phyloP scores from a whole-genome alignment of 1,140 invertebrate genomes.

The Centruroides vittatus region DNA sequence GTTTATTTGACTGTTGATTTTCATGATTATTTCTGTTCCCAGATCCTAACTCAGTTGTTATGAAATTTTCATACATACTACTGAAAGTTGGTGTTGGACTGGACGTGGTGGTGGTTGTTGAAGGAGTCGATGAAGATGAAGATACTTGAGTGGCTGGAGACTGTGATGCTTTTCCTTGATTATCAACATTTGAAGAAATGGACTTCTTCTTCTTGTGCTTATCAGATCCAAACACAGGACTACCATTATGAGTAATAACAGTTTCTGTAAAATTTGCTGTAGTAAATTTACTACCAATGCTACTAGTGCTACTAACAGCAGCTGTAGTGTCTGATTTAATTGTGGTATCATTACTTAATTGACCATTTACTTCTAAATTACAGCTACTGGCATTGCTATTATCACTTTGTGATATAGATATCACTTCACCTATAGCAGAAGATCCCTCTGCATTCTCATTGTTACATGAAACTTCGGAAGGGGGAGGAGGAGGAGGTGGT shows the following conservation, averaged over 20 bases:
- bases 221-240: slow-evolving; percentile 23
- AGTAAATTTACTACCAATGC: slow-evolving; percentile 33
- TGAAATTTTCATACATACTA: slow-evolving; percentile 16
- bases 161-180: not conserved
- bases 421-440: too few relatives aligned
- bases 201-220: slow-evolving; percentile 6
- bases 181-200: not conserved
- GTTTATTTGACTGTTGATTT: not conserved
- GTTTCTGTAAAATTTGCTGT: slow-evolving; percentile 40
- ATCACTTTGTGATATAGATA: not conserved
- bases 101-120: not conserved
- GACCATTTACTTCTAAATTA: slow-evolving; percentile 1
- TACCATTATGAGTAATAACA: slow-evolving; percentile 23
- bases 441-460: too few relatives aligned
- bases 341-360: slow-evolving; percentile 3
- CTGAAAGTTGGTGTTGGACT: slow-evolving; percentile 8
- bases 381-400: not conserved
- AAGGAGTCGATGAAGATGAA: not conserved
- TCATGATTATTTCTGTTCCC: not conserved
- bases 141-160: not conserved
- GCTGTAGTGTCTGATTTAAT: not conserved
- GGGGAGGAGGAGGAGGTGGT: not conserved
- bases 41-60: slow-evolving; percentile 1
- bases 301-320: not conserved
- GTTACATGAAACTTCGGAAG: not conserved